These are phyloP conservation scores for Miniopterus natalensis DNA, from an alignment of 2,113 vertebrate species.

Conservation along the genomic window DNA sequence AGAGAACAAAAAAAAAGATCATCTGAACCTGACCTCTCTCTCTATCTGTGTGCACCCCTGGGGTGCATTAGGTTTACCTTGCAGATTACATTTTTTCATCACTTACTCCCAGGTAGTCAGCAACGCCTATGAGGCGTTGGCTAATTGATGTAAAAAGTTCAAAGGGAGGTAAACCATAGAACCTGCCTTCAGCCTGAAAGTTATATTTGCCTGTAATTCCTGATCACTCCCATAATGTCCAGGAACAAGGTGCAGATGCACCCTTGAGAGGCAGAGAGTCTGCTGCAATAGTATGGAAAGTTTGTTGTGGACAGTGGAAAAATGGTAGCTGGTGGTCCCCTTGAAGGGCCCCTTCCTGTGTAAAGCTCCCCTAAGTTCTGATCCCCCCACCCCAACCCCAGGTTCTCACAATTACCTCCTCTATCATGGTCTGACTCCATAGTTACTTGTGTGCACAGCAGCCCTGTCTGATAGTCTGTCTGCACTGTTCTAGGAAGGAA, in stretches of 20 bases:
- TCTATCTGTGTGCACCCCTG: background rate
- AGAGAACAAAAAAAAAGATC: background rate
- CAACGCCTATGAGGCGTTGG: background rate
- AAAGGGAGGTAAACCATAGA: conserved; percentile 28
- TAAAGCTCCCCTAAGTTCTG: background rate
- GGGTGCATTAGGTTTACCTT: background rate
- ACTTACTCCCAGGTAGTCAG: conserved; percentile 4
- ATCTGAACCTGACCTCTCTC: background rate
- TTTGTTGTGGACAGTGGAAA: background rate
- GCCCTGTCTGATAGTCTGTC: background rate
- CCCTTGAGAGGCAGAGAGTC: background rate
- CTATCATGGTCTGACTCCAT: background rate
- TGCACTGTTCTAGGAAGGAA: background rate
- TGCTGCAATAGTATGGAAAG: background rate
- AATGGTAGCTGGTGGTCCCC: background rate
- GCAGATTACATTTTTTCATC: conserved; percentile 26
- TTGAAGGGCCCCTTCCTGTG: background rate
- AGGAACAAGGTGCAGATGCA: conserved; percentile 37
- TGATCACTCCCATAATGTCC: background rate
- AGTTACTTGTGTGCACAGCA: background rate
- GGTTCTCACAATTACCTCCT: background rate
- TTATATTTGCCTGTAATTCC: background rate
- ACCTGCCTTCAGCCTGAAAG: background rate
- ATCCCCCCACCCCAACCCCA: background rate
- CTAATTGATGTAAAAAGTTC: conserved; percentile 39